Evolutionary conservation across 1,140 invertebrate genomes (phyloP).

Genomic region (Rhagoletis pomonella): DNA sequence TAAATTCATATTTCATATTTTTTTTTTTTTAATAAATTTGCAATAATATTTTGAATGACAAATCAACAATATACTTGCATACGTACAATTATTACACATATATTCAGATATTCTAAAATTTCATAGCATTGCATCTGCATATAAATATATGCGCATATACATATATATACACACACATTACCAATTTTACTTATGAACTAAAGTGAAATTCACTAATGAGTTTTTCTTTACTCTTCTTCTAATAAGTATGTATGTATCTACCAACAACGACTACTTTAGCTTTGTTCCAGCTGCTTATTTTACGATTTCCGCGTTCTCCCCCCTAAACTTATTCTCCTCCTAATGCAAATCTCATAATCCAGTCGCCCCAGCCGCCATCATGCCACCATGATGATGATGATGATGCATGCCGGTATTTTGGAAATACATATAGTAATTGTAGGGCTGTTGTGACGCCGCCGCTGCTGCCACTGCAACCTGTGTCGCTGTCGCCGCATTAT

Average conservation of each 20-base stretch:
- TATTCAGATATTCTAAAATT: not conserved
- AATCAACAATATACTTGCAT: constrained; percentile 7
- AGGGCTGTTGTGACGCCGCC: constrained; percentile 77
- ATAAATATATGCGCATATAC: not conserved
- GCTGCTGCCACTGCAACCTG: constrained; percentile 71
- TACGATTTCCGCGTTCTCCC: not conserved
- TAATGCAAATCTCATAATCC: constrained; percentile 66
- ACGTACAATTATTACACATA: not conserved
- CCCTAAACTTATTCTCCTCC: not conserved
- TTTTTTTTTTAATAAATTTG: not conserved
- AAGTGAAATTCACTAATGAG: not conserved
- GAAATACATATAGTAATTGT: constrained; percentile 83
- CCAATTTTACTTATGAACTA: not conserved
- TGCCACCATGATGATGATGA: constrained; percentile 69
- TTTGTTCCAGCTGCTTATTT: not conserved
- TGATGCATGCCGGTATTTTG: constrained; percentile 75
- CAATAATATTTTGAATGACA: not conserved
- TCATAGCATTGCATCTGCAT: too few species aligned
- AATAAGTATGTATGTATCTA: not conserved
- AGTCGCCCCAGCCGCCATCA: constrained; percentile 71
- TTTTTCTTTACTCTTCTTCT: not conserved
- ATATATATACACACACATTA: not conserved
- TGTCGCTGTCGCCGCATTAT: constrained; percentile 58
- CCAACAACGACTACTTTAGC: not conserved
- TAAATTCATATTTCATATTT: not conserved